Evolutionary conservation across 1,140 invertebrate species (phyloP).

Genomic region (Aphelenchoides besseyi): DNA sequence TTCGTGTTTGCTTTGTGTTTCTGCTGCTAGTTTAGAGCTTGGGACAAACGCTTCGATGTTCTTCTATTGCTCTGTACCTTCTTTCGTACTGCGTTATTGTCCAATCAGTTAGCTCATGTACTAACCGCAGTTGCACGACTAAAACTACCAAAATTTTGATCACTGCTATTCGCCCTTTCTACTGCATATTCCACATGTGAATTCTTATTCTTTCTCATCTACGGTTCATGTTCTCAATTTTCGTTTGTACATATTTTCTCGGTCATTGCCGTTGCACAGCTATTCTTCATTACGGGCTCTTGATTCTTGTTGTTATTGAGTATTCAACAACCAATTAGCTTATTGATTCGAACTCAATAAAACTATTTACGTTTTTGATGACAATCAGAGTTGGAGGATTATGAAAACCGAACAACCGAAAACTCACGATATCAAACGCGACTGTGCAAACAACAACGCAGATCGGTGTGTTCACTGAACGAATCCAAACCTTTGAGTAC

Average conservation of each 20-base stretch:
- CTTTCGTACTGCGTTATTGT: not conserved
- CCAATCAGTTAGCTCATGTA: not conserved
- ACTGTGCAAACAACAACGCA: too few species aligned
- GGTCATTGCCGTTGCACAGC: too few species aligned
- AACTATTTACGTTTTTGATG: too few species aligned
- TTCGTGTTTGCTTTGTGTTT: not conserved
- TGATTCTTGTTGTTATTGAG: not conserved
- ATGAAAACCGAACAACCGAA: too few species aligned
- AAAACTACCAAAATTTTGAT: not conserved
- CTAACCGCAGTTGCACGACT: not conserved
- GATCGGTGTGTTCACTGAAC: too few species aligned
- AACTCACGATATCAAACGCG: too few species aligned
- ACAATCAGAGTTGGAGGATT: too few species aligned
- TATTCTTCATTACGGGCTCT: constrained; percentile 1
- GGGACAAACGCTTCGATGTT: not conserved
- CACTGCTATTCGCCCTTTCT: not conserved
- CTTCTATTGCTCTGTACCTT: not conserved
- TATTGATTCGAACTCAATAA: too few species aligned
- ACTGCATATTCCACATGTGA: not conserved
- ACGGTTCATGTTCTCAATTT: not conserved
- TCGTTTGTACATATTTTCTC: not conserved
- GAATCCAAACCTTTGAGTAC: too few species aligned
- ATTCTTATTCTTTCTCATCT: not conserved
- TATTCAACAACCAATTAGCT: too few species aligned
- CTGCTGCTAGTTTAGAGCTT: not conserved